Conservation (phyloP, 2,113 vertebrate genomes). For the Microcebus tavaratra region DNA sequence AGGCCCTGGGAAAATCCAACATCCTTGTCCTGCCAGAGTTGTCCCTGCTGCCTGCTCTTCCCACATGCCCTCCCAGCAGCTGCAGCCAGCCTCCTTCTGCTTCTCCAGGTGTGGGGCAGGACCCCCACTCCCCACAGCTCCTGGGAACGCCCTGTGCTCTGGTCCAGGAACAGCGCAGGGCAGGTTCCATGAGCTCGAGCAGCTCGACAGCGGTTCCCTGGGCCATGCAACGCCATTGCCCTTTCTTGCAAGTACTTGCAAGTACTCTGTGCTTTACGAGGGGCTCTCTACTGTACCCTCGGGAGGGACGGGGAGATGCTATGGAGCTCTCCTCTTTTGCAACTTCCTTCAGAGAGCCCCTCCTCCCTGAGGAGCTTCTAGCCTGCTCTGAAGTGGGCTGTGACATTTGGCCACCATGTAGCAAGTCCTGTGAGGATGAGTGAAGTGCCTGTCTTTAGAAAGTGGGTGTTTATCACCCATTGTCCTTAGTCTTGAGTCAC, state of each 20-base stretch:
- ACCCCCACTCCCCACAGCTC: neutral
- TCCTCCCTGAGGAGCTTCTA: neutral
- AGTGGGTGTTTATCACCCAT: neutral
- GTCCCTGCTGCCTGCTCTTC: neutral
- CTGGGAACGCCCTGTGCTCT: neutral
- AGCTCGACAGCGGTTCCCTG: neutral
- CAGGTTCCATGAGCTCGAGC: fast-evolving
- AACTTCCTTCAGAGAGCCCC: neutral
- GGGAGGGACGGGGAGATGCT: neutral
- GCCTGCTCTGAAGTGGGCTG: neutral
- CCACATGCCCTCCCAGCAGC: neutral
- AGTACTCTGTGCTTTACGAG: fast-evolving
- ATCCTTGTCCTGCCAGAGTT: neutral
- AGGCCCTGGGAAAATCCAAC: neutral
- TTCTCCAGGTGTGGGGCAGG: neutral
- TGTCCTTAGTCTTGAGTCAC: neutral
- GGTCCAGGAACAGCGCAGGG: neutral
- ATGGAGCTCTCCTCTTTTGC: neutral
- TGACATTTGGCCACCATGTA: neutral
- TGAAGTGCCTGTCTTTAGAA: neutral
- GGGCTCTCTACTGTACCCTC: neutral
- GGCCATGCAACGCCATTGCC: fast-evolving
- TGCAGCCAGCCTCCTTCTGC: neutral
- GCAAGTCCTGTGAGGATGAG: neutral
- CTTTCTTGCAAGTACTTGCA: neutral